Evolutionary conservation across 2,888 invertebrate species (phyloP).

Genomic region (Diaphora mendica): DNA sequence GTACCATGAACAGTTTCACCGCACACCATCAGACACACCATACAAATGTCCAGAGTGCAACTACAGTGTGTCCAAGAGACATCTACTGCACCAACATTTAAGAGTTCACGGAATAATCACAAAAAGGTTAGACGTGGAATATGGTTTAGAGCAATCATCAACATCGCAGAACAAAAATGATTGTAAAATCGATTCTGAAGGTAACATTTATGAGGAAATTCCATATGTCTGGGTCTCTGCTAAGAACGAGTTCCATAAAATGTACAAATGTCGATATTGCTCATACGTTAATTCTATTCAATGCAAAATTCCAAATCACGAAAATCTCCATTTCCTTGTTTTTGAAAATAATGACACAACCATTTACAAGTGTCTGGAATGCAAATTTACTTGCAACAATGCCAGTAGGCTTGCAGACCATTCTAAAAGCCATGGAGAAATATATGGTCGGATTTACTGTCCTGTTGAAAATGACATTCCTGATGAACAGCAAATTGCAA

Average conservation of each 20-base stretch:
- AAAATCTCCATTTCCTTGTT: slow-evolving; percentile 90
- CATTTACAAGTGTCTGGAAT: slow-evolving; percentile 90
- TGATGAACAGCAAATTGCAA: slow-evolving; percentile 89
- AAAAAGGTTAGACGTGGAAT: slow-evolving; percentile 77
- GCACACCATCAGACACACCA: slow-evolving; percentile 89
- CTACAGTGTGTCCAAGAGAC: slow-evolving; percentile 93
- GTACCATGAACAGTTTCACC: slow-evolving; percentile 95
- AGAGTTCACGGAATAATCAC: slow-evolving; percentile 89
- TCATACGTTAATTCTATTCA: slow-evolving; percentile 94
- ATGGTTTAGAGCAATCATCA: slow-evolving; percentile 71
- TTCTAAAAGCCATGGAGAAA: slow-evolving; percentile 91
- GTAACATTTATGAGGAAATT: slow-evolving; percentile 85
- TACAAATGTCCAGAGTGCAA: slow-evolving; percentile 93
- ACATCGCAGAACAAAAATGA: slow-evolving; percentile 54
- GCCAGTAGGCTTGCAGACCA: slow-evolving; percentile 90
- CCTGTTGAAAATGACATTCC: slow-evolving; percentile 88
- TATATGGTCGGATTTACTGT: slow-evolving; percentile 90
- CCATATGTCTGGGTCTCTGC: slow-evolving; percentile 92
- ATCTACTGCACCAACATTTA: slow-evolving; percentile 93
- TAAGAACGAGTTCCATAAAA: slow-evolving; percentile 90
- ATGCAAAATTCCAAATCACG: slow-evolving; percentile 93
- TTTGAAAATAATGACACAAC: slow-evolving; percentile 85
- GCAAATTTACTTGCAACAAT: slow-evolving; percentile 92
- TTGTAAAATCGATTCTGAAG: slow-evolving; percentile 63
- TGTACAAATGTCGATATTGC: slow-evolving; percentile 94